phyloP scores from a whole-genome alignment of 2,113 vertebrate species.

The Hyperopisus bebe region DNA sequence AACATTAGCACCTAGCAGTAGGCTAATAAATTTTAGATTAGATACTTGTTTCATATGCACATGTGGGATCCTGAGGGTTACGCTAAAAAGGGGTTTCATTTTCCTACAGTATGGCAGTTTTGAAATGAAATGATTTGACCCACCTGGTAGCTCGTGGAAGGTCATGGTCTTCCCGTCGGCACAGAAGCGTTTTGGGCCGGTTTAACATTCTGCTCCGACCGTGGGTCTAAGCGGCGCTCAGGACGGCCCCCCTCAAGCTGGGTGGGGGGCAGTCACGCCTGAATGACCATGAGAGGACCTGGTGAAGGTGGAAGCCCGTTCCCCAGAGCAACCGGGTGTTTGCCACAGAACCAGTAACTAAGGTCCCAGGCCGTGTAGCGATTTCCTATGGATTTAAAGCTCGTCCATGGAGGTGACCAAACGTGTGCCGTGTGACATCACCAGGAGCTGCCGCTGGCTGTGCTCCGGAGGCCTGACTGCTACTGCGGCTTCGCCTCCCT shows the following conservation, averaged over 20 bases:
- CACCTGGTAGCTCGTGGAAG: neutral
- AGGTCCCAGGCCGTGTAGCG: no score
- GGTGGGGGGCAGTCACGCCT: neutral
- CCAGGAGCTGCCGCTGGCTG: constrained; percentile 83
- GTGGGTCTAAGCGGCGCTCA: neutral
- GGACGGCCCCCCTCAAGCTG: neutral
- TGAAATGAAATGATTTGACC: neutral
- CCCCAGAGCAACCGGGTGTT: neutral
- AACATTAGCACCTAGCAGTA: neutral
- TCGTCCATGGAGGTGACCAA: neutral
- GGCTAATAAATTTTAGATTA: neutral
- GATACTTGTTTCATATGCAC: neutral
- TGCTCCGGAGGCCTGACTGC: constrained; percentile 67
- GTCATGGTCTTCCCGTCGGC: neutral
- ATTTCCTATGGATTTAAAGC: no score
- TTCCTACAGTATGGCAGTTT: neutral
- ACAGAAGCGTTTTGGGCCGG: neutral
- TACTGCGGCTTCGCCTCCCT: constrained; percentile 73
- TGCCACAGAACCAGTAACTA: neutral
- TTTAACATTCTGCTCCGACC: neutral
- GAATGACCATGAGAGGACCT: neutral
- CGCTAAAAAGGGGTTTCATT: neutral
- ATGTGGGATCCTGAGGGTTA: neutral
- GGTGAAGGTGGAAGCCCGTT: neutral
- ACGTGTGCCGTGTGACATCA: neutral